These are phyloP conservation scores for Stratiomys singularior DNA, from an alignment of 2,888 invertebrate genomes.

Conservation along the genomic window DNA sequence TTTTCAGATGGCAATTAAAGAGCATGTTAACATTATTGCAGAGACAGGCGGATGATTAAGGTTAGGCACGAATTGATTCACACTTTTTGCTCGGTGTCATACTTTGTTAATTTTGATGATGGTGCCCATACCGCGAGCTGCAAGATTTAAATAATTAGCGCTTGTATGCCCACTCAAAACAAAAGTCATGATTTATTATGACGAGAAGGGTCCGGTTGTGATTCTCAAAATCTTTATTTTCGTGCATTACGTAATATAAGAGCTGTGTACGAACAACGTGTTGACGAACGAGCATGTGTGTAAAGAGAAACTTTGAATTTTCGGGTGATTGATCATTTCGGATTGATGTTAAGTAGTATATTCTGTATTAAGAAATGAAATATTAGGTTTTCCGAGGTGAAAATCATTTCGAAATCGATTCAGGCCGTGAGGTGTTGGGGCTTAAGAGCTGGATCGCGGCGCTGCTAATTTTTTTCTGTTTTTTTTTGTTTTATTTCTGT, in stretches of 20 bases:
- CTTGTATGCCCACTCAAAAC: background rate
- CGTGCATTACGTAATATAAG: background rate
- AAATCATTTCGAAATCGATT: background rate
- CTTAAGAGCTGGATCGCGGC: too few species aligned
- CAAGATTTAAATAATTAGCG: background rate
- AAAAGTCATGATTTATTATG: background rate
- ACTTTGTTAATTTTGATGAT: background rate
- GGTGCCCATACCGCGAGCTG: background rate
- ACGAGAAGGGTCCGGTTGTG: background rate
- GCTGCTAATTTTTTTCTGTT: too few species aligned
- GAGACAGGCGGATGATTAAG: slow-evolving; percentile 16
- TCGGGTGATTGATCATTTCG: background rate
- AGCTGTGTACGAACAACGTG: background rate
- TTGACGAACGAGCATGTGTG: background rate
- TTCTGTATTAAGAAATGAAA: too few species aligned
- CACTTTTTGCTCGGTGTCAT: background rate
- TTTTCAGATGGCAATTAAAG: slow-evolving; percentile 38
- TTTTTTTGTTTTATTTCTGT: too few species aligned
- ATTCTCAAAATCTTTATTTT: background rate
- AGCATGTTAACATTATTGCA: slow-evolving; percentile 26
- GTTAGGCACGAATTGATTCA: slow-evolving; percentile 25
- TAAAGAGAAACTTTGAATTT: background rate
- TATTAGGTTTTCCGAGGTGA: background rate
- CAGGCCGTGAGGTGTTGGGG: too few species aligned
- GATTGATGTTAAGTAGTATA: too few species aligned